These are phyloP conservation scores for Ennomos fuscantarius DNA, from an alignment of 2,888 invertebrate species.

Conservation along the genomic window DNA sequence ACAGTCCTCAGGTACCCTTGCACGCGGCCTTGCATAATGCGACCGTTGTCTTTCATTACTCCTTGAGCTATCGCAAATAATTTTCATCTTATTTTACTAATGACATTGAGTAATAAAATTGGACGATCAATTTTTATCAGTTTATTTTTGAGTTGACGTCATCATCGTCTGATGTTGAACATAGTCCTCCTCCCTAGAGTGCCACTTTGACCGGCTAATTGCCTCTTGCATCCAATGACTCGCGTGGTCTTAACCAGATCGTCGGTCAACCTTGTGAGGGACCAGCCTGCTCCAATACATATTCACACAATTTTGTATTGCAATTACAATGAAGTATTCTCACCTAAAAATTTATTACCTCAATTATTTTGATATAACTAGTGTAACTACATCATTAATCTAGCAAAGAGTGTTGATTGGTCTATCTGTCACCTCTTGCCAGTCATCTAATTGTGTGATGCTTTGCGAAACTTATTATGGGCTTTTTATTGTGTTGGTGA, in stretches of 20 bases:
- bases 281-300: too few relatives aligned
- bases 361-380: conserved; percentile 36
- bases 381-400: conserved; percentile 31
- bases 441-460: conserved; percentile 14
- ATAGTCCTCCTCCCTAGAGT: too few relatives aligned
- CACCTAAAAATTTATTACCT: conserved; percentile 7
- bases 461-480: conserved; percentile 22
- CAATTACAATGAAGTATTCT: too few relatives aligned
- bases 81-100: conserved; percentile 47
- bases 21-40: conserved; percentile 54
- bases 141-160: too few relatives aligned
- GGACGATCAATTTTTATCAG: conserved; percentile 16
- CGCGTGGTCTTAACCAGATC: too few relatives aligned
- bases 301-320: too few relatives aligned
- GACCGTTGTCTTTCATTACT: conserved; percentile 23
- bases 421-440: conserved; percentile 17
- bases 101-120: conserved; percentile 37
- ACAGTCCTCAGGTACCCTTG: conserved; percentile 27
- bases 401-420: conserved; percentile 20
- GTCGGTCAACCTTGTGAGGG: too few relatives aligned
- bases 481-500: conserved; percentile 17
- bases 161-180: too few relatives aligned
- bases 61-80: conserved; percentile 36
- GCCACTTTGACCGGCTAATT: too few relatives aligned
- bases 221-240: too few relatives aligned